Evolutionary conservation across 2,797 vertebrate species (phyloP), one percentile per base, ranked within the genome.

Genomic region (Crenichthys baileyi): DNA sequence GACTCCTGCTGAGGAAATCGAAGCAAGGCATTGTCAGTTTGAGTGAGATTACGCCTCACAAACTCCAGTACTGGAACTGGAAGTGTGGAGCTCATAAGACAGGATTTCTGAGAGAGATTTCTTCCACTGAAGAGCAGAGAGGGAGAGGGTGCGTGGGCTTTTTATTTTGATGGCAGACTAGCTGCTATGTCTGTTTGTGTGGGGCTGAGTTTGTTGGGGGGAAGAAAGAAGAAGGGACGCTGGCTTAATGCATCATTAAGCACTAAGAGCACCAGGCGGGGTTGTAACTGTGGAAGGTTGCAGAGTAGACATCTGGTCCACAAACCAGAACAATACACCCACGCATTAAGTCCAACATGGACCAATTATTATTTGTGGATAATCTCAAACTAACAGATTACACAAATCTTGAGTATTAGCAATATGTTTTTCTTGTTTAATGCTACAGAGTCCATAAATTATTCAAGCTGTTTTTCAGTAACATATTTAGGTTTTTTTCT

Each of bases 231-330:
- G 87, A 73, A 73, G 85, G 83, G 87, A 87, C 73, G 83, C 78
- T 89, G 88, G 79, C 89, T 92, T 93, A 86, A 91, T 92, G 93
- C 93, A 93, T 95, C 94, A 95, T 94, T 94, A 94, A 90, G 89
- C 93, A 91, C 85, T 85, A 82, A 93, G 82, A 94, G 92, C 89
- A 91, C 89, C 90, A 89, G 86, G 90, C 86, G 29, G 82, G 79
- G 87, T 81, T 79, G 79, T 83, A 83, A 80, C 83, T 78, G 80
- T 80, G 74, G 87, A 83, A 82, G 56, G 84, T 68, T 87, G 87
- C 75, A 60, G 85, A 90, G 86, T 5, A 83, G 93, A 93, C 94
- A 94, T 94, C 90, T 94, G 93, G 91, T 83, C 83, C 85, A 86
- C 88, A 89, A 88, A 70, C 72, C 86, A 82, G 83, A 86, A 85